Evolutionary conservation across 2,797 vertebrate species (phyloP).

Genomic region (Cyprinodon diabolis): DNA sequence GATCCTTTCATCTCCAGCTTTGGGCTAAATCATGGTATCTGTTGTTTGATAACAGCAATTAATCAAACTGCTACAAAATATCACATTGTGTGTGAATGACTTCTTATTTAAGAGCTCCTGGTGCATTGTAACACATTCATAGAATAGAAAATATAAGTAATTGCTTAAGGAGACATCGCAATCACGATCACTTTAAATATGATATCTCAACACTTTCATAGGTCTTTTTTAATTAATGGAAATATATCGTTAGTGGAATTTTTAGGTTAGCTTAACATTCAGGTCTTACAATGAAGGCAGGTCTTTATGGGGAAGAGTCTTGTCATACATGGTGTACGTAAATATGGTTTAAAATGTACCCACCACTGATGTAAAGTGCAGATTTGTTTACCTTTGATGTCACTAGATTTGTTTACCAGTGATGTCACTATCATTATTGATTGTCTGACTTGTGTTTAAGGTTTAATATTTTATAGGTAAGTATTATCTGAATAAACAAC

Average conservation of each 20-base stretch:
- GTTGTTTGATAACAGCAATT: conserved; percentile 52
- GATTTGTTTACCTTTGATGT: background rate
- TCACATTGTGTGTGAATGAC: conserved; percentile 31
- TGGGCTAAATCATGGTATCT: conserved; percentile 35
- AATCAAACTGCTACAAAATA: conserved; percentile 41
- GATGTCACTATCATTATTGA: background rate
- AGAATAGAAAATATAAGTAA: conserved; percentile 7
- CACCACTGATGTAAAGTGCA: background rate
- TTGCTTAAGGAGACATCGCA: background rate
- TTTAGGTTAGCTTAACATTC: background rate
- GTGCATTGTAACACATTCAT: background rate
- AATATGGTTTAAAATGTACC: background rate
- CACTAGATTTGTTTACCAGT: background rate
- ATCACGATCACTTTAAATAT: background rate
- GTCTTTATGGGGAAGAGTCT: too few species aligned
- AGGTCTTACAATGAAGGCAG: too few species aligned
- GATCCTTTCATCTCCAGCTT: conserved; percentile 62
- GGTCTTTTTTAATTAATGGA: too few species aligned
- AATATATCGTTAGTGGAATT: background rate
- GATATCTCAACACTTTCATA: too few species aligned
- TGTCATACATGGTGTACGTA: background rate
- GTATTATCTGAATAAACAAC: background rate
- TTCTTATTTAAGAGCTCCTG: conserved; percentile 23
- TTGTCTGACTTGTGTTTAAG: background rate
- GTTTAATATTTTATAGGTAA: background rate